Conservation (phyloP, 2,888 invertebrate species). For the Sarcophaga variegata region DNA sequence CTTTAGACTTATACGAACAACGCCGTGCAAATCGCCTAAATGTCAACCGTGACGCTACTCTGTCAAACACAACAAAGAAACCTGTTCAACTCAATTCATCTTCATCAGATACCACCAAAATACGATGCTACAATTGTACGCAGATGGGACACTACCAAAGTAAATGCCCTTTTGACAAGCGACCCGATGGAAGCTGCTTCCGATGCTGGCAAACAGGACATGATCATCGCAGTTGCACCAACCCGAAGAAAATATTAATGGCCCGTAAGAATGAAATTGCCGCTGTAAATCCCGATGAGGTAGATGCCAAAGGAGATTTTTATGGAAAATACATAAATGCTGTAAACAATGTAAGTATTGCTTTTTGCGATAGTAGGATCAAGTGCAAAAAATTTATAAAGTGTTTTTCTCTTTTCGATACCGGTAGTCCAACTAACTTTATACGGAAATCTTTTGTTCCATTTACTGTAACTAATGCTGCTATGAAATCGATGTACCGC, state of each 20-base stretch:
- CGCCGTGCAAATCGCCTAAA: too few relatives aligned
- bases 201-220: too few relatives aligned
- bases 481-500: conserved; percentile 19
- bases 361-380: conserved; percentile 44
- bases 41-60: too few relatives aligned
- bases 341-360: conserved; percentile 59
- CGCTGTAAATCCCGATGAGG: neutral
- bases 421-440: conserved; percentile 59
- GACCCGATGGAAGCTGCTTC: too few relatives aligned
- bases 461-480: conserved; percentile 1
- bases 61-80: neutral
- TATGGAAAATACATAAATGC: conserved; percentile 12
- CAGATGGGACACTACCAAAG: conserved; percentile 43
- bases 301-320: conserved; percentile 5
- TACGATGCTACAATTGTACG: conserved; percentile 46
- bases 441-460: conserved; percentile 35
- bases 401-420: conserved; percentile 58
- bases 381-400: conserved; percentile 45
- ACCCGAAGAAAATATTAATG: too few relatives aligned
- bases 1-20: too few relatives aligned
- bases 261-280: neutral
- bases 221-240: too few relatives aligned
- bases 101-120: neutral
- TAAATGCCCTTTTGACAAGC: conserved; percentile 49
- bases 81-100: neutral